Base-by-base conservation (phyloP, 2,888 invertebrate genomes). In the Drosophila monieri region DNA sequence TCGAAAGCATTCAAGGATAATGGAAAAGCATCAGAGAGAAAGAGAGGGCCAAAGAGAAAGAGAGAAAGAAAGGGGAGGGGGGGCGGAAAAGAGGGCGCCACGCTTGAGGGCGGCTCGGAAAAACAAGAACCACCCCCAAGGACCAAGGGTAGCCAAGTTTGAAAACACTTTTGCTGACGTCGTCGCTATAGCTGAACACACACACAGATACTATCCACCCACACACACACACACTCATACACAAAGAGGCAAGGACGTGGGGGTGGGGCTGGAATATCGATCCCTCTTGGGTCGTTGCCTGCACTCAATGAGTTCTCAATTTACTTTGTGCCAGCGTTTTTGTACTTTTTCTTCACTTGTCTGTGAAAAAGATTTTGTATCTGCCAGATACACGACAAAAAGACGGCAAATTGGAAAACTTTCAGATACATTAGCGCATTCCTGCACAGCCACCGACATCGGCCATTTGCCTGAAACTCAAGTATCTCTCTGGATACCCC, bases 231-330 rank as follows among this genome's bases (percentile, higher is more conserved):
- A 30, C 27, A 53, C n/a, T 23, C 53, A 48, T 57, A 10, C 43
- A 43, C 41, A 41, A 27, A 30, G 21, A 39, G 39, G 37, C 58
- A 58, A 58, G 46, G 59, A 59, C 59, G 14, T 37, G 14, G 48
- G 27, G 49, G 27, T 21, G 39, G 32, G 25, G 56, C 21, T 23
- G 18, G 56, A 88, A 88, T 89, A 88, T 88, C 89, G 88, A 88
- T 88, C 80, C 76, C 77, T 76, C 77, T 79, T 88, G 83, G 85
- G 88, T 84, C 80, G 88, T 88, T 85, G 86, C 70, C 85, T 85
- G 73, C 78, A 75, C 78, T 81, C 78, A 86, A 88, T 85, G 81
- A 84, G 79, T 88, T 80, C 81, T 79, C 81, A 88, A 88, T 85
- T 88, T 81, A 76, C 75, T 73, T 64, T 57, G 59, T 61, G 30